Percentiles rank a stretch among this genome's conserved stretches.
Conservation (phyloP, 2,888 invertebrate species). For the Agrochola lychnidis region DNA sequence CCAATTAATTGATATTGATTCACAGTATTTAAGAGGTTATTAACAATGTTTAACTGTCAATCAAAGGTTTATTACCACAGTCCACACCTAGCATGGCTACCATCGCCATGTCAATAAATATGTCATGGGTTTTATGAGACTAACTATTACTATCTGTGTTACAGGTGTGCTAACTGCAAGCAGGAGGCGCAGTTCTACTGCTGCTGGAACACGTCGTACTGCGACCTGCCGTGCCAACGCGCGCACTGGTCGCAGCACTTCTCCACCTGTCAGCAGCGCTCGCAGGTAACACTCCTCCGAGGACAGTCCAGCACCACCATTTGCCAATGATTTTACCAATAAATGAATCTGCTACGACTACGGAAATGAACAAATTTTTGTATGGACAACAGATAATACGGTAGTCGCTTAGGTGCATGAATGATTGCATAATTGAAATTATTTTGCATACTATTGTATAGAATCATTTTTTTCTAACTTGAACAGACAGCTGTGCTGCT, state of each 20-base stretch:
- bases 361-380: neutral
- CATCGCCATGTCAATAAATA: too few species aligned
- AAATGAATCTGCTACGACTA: neutral
- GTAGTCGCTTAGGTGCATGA: too few species aligned
- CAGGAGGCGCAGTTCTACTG: constrained; percentile 98
- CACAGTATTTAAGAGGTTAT: neutral
- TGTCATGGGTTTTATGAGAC: neutral
- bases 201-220: constrained; percentile 99
- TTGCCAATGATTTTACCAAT: neutral
- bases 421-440: too few species aligned
- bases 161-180: constrained; percentile 95
- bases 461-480: too few species aligned
- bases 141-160: neutral
- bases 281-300: constrained; percentile 66
- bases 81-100: neutral
- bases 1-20: neutral
- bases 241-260: constrained; percentile 96
- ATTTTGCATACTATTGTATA: too few species aligned
- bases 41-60: neutral
- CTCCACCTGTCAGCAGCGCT: constrained; percentile 78
- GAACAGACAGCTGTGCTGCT: too few species aligned
- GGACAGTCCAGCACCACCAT: neutral
- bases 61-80: neutral
- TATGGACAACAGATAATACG: neutral
- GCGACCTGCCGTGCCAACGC: constrained; percentile 96